These are phyloP conservation scores for Chroicocephalus ridibundus DNA, from an alignment of 2,113 vertebrate genomes.

Conservation along the genomic window DNA sequence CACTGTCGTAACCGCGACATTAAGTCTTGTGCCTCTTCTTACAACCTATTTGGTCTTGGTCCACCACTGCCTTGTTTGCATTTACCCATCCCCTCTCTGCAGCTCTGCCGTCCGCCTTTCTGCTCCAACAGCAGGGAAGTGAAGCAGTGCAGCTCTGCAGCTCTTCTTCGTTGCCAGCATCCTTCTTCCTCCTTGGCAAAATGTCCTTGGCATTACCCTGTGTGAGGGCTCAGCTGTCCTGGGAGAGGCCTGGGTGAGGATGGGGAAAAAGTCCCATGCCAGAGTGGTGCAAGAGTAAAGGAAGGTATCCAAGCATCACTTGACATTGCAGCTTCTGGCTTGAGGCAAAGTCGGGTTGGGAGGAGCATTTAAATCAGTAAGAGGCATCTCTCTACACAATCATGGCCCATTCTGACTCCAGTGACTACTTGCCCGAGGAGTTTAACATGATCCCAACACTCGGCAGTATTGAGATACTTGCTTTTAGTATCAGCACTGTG, in stretches of 20 bases:
- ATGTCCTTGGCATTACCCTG: not conserved
- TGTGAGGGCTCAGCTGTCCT: rapidly evolving
- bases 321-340: not conserved
- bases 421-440: not conserved
- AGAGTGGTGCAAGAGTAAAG: not conserved
- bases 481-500: not conserved
- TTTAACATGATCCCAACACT: not conserved
- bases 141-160: not conserved
- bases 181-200: not conserved
- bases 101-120: not conserved
- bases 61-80: not conserved
- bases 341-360: not conserved
- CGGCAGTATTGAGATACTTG: not conserved
- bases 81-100: not conserved
- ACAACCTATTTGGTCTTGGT: not conserved
- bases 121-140: rapidly evolving
- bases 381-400: not conserved
- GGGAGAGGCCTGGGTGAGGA: not conserved
- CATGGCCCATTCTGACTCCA: not conserved
- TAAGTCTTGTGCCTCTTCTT: not conserved
- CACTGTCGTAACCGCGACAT: rapidly evolving
- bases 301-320: not conserved
- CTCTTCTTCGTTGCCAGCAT: not conserved
- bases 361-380: not conserved
- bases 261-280: not conserved